A percentile compares a stretch with the other conserved stretches of the same genome.
These are phyloP conservation scores for Zootoca vivipara DNA, from an alignment of 2,113 vertebrate genomes.

Conservation along the genomic window DNA sequence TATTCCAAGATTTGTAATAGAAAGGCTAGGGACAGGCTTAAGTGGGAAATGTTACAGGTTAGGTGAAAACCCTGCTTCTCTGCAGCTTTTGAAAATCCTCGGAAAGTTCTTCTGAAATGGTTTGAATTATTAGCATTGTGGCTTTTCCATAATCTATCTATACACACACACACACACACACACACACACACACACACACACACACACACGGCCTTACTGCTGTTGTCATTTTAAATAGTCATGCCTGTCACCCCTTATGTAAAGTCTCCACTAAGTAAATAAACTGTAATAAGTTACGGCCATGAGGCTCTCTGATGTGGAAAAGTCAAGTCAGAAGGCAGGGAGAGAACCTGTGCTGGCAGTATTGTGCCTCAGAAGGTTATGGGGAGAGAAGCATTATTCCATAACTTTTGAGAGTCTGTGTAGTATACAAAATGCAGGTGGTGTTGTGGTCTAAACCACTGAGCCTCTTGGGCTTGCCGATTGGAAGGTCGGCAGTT, in stretches of 20 bases:
- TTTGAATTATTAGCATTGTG: slow-evolving; percentile 26
- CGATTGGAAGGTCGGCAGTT: too few relatives aligned
- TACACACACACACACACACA: too few relatives aligned
- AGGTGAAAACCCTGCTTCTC: slow-evolving; percentile 14
- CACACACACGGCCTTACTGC: accelerated
- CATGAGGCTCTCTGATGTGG: not conserved
- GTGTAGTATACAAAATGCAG: not conserved
- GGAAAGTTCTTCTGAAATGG: not conserved
- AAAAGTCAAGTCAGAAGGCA: slow-evolving; percentile 38
- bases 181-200: too few relatives aligned
- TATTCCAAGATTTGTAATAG: not conserved
- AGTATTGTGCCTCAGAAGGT: slow-evolving; percentile 8
- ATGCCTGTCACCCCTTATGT: slow-evolving; percentile 18
- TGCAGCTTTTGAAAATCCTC: not conserved
- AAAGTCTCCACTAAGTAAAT: not conserved
- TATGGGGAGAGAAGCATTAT: not conserved
- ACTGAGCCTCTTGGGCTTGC: too few relatives aligned
- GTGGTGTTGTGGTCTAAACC: too few relatives aligned
- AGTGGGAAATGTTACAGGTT: not conserved
- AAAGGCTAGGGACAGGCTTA: not conserved
- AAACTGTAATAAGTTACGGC: not conserved
- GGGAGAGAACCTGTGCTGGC: not conserved
- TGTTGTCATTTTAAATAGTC: slow-evolving; percentile 16
- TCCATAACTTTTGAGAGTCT: not conserved
- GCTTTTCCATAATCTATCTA: slow-evolving; percentile 38